Evolutionary conservation across 2,888 invertebrate genomes (phyloP), one percentile per base, ranked within the genome.

Genomic region (Lepidocyrtoides sp.): DNA sequence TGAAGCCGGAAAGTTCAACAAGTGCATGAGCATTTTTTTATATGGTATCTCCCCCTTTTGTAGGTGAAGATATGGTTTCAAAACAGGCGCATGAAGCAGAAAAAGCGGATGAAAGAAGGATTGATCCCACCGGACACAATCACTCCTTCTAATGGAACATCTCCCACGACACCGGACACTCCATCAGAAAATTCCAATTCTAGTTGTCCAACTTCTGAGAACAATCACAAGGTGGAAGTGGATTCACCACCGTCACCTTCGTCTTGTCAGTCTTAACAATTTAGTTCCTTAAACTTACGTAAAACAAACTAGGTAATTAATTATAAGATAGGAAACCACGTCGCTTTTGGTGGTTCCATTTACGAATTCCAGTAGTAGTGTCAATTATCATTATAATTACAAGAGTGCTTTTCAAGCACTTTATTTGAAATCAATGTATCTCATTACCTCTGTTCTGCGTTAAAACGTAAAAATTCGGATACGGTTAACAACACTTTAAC

Each of bases 71-170:
- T 99, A 94, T 99, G 99, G 99, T 99, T 99, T 95, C 99, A 99
- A 95, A 99, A 99, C 95, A 96, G 99, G 94, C 96, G 99, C 94
- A 99, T 99, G 99, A 99, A 99, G 95, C 99, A 99, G 95, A 99
- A 99, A 96, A 99, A 99, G 95, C 96, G 99, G 93, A 98, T 98
- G 96, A 99, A 99, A 96, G 99, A 99, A 95, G 98, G 98, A 0
- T 96, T 98, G 7, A 97, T 98, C 93, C 96, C 97, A 17, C 96
- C 96, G 60, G 97, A 97, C 93, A 95, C 96, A 51, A 95, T 94
- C 29, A 93, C 94, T 54, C 94, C 94, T 94, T 95, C 96, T 96
- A 93, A 96, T 90, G 94, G 95, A 82, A 93, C 93, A 86, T 93
- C 94, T 95, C 92, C 95, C 96, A 89, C 94, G 94, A 92, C 95